Conservation (phyloP, 2,113 vertebrate genomes). For the Platysternon megacephalum region DNA sequence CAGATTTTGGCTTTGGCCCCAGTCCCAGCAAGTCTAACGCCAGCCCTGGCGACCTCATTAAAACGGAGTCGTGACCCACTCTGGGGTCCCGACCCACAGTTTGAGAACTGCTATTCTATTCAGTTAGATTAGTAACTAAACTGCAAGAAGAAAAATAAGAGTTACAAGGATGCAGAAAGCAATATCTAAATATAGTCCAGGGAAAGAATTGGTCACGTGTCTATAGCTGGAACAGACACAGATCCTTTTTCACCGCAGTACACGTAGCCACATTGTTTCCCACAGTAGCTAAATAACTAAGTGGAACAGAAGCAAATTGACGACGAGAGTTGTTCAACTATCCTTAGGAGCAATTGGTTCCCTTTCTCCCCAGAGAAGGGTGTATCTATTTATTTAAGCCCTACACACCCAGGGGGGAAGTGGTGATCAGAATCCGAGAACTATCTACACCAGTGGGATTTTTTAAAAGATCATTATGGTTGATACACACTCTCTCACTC, state of each 20-base stretch:
- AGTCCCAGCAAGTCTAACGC: too few species aligned
- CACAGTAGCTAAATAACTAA: fast-evolving
- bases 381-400: background rate
- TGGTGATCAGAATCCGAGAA: fast-evolving
- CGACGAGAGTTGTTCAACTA: fast-evolving
- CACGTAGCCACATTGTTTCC: background rate
- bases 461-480: background rate
- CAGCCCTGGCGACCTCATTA: too few species aligned
- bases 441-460: background rate
- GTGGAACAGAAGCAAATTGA: background rate
- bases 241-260: fast-evolving
- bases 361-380: background rate
- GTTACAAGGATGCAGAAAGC: background rate
- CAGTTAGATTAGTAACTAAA: background rate
- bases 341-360: background rate
- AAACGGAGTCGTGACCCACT: too few species aligned
- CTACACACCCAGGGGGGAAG: background rate
- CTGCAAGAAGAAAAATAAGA: constrained; percentile 5
- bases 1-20: too few species aligned
- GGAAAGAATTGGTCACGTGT: background rate
- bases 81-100: too few species aligned
- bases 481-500: background rate
- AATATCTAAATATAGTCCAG: background rate
- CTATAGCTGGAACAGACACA: background rate
- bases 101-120: background rate